Base-by-base conservation (phyloP, 2,888 invertebrate genomes). In the Drosophila gaucha region DNA sequence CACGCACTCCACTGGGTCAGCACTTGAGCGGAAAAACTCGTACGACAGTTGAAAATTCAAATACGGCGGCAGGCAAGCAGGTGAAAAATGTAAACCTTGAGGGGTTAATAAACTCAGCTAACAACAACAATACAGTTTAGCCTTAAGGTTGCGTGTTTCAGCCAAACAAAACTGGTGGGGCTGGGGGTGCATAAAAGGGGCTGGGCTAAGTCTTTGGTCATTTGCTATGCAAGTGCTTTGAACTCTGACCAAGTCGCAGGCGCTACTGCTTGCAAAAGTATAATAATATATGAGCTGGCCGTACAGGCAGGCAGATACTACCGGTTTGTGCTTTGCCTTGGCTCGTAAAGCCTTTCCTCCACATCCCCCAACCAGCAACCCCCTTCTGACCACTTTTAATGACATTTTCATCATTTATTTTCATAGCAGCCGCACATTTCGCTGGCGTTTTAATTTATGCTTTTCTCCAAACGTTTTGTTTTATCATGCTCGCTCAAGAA, bases 81-180 rank as follows among this genome's bases (percentile, higher is more conserved):
- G 88, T 87, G 86, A 51, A 69, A 54, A 22, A 24, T 38, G 12
- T 31, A 60, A 60, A 6, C 57, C 73, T 67, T 39, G 56, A 59
- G 74, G 84, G 86, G 89, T 87, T 84, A 79, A 88, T 89, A 88
- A 88, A 87, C 89, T 57, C 64, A 24, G 64, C 64, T 46, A 59
- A 58, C 52, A 58, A 46, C 52, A 60, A 44, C 52, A 49, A 38
- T 38, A 63, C 64, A 46, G 71, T 60, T 76, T 75, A 78, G 88
- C 89, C 89, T 78, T 79, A 71, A 77, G 76, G 70, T 90, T 88
- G 90, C 89, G 88, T 90, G 89, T 66, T 74, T 36, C 49, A 30
- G 47, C 44, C 55, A 68, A 78, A 71, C 84, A 70, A 77, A 74
- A 52, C 38, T 59, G 54, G 30, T 0, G 43, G 14, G 28, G 22